Percentiles rank a stretch among this genome's conserved stretches.
Evolutionary conservation across 2,113 vertebrate genomes (phyloP).

Genomic region (Ctenomys sociabilis): DNA sequence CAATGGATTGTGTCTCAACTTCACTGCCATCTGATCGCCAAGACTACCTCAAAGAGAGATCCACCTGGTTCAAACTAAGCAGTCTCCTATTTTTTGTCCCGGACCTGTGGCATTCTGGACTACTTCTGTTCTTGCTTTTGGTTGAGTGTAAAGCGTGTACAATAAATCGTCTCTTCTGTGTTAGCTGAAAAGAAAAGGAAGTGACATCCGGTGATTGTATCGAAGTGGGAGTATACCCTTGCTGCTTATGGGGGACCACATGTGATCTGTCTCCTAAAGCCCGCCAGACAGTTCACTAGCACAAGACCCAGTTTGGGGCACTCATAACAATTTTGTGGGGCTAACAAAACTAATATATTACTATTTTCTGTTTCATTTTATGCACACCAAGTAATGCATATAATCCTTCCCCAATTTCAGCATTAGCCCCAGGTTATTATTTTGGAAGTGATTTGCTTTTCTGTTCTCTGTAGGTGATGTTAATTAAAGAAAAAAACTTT

Average conservation of each 20-base stretch:
- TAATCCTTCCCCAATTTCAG: neutral
- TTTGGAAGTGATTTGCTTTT: neutral
- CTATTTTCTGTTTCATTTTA: neutral
- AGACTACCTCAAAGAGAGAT: too few relatives aligned
- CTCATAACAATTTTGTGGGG: neutral
- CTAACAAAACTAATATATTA: neutral
- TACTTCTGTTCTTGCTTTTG: too few relatives aligned
- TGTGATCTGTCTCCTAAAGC: neutral
- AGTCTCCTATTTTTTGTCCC: too few relatives aligned
- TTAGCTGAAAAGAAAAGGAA: too few relatives aligned
- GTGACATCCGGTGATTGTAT: neutral
- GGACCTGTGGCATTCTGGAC: too few relatives aligned
- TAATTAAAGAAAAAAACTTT: neutral
- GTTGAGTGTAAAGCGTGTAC: too few relatives aligned
- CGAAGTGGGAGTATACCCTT: neutral
- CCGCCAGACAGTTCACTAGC: neutral
- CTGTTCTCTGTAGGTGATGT: neutral
- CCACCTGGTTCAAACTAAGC: too few relatives aligned
- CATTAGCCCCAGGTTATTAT: neutral
- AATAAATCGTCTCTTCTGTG: too few relatives aligned
- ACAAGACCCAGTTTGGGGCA: neutral
- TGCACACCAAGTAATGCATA: neutral
- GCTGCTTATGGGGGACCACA: neutral
- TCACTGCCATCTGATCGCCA: too few relatives aligned
- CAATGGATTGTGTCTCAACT: too few relatives aligned